These are phyloP conservation scores for Scolopax mira DNA, from an alignment of 2,113 vertebrate species.

Conservation along the genomic window DNA sequence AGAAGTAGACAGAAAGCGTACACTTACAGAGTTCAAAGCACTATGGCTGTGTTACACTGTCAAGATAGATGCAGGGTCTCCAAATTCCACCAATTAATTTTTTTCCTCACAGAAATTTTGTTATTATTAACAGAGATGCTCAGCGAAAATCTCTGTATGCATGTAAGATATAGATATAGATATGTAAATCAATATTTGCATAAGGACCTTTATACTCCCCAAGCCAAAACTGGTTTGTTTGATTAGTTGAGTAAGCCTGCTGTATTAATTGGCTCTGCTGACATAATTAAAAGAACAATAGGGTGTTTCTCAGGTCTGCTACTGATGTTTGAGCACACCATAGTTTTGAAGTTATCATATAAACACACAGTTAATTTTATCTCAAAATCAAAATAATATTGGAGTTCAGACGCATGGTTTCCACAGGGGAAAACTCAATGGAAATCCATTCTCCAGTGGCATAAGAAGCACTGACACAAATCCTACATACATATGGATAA, in stretches of 20 bases:
- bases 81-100: not conserved
- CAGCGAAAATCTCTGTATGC: not conserved
- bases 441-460: conserved; percentile 38
- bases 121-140: not conserved
- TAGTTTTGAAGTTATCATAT: not conserved
- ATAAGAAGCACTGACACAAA: conserved; percentile 40
- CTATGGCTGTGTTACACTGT: not conserved
- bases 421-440: conserved; percentile 35
- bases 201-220: conserved; percentile 19
- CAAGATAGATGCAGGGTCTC: not conserved
- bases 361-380: conserved; percentile 26
- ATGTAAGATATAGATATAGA: conserved; percentile 12
- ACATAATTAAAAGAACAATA: conserved; percentile 21
- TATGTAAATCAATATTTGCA: conserved; percentile 23
- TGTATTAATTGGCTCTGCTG: conserved; percentile 9
- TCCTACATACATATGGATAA: conserved; percentile 71
- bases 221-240: conserved; percentile 35
- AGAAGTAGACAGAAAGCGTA: not conserved
- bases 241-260: not conserved
- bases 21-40: conserved; percentile 1
- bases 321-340: not conserved
- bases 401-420: conserved; percentile 5
- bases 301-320: conserved; percentile 1
- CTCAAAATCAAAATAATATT: conserved; percentile 29
- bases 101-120: not conserved